phyloP scores from a whole-genome alignment of 2,888 invertebrate genomes.

The Hymenopus coronatus region DNA sequence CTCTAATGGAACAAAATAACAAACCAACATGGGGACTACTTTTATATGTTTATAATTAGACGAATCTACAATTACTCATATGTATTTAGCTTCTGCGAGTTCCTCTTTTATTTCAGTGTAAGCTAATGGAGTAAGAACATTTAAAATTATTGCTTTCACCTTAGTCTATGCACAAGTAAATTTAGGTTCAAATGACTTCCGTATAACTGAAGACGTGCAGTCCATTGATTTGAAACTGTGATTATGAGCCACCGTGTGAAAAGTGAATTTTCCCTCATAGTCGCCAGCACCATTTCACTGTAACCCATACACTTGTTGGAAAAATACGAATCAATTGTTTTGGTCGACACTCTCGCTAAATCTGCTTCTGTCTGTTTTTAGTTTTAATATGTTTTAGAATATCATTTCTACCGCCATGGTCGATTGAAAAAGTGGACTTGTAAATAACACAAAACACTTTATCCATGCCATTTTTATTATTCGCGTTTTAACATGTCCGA shows the following conservation, averaged over 20 bases:
- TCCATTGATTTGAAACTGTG: not conserved
- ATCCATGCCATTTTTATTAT: not conserved
- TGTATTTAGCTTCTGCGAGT: not conserved
- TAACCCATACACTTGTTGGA: not conserved
- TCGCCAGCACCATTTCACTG: not conserved
- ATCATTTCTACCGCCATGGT: not conserved
- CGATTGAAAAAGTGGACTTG: not conserved
- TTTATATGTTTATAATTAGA: constrained; percentile 19
- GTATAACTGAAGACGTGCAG: not conserved
- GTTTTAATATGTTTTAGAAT: not conserved
- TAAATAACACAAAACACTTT: not conserved
- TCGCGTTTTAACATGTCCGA: not conserved
- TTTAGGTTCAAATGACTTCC: not conserved
- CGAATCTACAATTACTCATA: not conserved
- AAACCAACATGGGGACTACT: not conserved
- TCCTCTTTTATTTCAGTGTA: not conserved
- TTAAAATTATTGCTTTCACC: constrained; percentile 1
- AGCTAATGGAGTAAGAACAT: not conserved
- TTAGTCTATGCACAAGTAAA: constrained; percentile 11
- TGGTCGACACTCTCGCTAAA: not conserved
- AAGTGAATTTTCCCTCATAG: not conserved
- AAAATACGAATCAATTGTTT: not conserved
- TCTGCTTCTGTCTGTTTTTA: not conserved
- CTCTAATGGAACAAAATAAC: constrained; percentile 5
- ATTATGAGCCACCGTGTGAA: not conserved